phyloP scores from a whole-genome alignment of 2,797 vertebrate species.

The Gymnocypris eckloni region DNA sequence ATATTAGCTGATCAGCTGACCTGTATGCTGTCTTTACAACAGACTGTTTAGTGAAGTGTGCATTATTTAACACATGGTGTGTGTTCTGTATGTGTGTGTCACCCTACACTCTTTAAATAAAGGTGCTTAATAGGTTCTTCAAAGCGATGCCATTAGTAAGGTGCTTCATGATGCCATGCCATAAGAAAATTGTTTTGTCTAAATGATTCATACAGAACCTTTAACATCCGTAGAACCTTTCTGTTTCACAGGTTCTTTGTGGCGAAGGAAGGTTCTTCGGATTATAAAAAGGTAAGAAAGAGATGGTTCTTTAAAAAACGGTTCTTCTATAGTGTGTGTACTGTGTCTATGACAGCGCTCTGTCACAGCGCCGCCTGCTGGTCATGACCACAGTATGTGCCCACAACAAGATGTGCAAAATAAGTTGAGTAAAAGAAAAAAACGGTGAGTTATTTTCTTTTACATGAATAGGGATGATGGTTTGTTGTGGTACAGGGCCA shows the following conservation, averaged over 20 bases:
- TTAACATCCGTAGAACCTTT: too few species aligned
- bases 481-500: neutral
- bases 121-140: too few species aligned
- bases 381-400: neutral
- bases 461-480: neutral
- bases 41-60: slow-evolving; percentile 66
- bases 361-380: slow-evolving; percentile 6
- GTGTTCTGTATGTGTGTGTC: slow-evolving; percentile 15
- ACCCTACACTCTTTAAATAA: neutral
- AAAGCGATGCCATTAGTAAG: too few species aligned
- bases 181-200: too few species aligned
- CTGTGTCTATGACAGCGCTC: neutral
- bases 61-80: slow-evolving; percentile 66
- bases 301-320: too few species aligned
- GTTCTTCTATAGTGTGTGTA: too few species aligned
- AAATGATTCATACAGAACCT: too few species aligned
- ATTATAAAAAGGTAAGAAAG: too few species aligned
- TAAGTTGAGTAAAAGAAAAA: neutral
- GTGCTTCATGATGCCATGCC: too few species aligned
- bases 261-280: too few species aligned
- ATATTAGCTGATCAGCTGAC: slow-evolving; percentile 56
- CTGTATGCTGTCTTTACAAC: slow-evolving; percentile 58
- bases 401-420: neutral
- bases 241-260: too few species aligned
- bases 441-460: neutral